Base-by-base conservation (phyloP, 2,888 invertebrate genomes). In the Philaethria dido region DNA sequence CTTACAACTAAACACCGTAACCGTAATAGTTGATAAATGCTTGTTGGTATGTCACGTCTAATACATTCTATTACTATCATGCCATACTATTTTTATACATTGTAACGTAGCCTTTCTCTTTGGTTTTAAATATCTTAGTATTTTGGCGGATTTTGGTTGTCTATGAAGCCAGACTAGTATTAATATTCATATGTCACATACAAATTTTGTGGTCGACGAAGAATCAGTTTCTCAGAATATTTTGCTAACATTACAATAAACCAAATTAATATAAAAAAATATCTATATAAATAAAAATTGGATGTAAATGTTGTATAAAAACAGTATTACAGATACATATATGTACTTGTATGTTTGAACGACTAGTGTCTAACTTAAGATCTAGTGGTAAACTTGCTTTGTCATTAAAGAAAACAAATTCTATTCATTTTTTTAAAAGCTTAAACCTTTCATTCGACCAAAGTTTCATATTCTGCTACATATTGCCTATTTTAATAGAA, bases 1-100 rank as follows among this genome's bases (percentile, higher is more conserved):
- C 80, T 80, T 81, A 80, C 62, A 74, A 71, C 74, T 82, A 76
- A 72, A 75, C 73, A 77, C 75, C n/a, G n/a, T n/a, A n/a, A n/a
- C n/a, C n/a, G n/a, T n/a, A n/a, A n/a, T n/a, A n/a, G 73, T 78
- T 78, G 70, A 75, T 87, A 88, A 88, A 88, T 88, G 87, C 88
- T 81, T 82, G 77, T 83, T 80, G 86, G 85, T 84, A 86, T 87
- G 86, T 86, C 82, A 83, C 83, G 81, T 82, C 76, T 73, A 74
- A 64, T 62, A 69, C 52, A 62, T 62, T 45, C 59, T 72, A 75
- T 72, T 74, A 77, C 68, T 71, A 72, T 70, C 66, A 66, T 75
- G 73, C 74, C 75, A 76, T 69, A 79, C 77, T 78, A 77, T 77
- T 79, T 78, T 77, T 77, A 76, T 76, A 72, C 69, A 70, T 64